A percentile compares a stretch with the other conserved stretches of the same genome.
phyloP scores from a whole-genome alignment of 2,888 invertebrate species.

The Drosophila monieri region DNA sequence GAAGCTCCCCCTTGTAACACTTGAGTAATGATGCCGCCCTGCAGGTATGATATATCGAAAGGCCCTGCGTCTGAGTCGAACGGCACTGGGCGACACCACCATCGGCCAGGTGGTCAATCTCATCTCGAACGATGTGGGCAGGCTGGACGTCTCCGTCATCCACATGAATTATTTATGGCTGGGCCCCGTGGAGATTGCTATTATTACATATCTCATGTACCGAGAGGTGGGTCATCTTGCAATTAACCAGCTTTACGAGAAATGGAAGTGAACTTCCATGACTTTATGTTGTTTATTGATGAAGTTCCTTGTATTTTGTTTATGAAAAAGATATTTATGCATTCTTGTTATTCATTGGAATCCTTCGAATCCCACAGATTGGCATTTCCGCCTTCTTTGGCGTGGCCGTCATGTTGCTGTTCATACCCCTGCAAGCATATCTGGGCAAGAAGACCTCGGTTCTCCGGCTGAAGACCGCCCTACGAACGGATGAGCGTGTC shows the following conservation, averaged over 20 bases:
- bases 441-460: constrained; percentile 91
- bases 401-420: constrained; percentile 86
- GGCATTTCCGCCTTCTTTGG: constrained; percentile 86
- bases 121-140: constrained; percentile 96
- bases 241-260: neutral
- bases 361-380: constrained; percentile 80
- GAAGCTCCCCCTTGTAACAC: constrained; percentile 19
- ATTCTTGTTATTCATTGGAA: no score
- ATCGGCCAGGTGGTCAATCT: constrained; percentile 93
- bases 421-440: constrained; percentile 90
- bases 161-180: constrained; percentile 97
- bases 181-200: constrained; percentile 92
- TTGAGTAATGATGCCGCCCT: constrained; percentile 30
- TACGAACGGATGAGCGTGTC: constrained; percentile 94
- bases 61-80: constrained; percentile 88
- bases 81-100: constrained; percentile 90
- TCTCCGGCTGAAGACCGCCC: constrained; percentile 90
- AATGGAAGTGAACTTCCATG: neutral
- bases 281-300: neutral
- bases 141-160: constrained; percentile 87
- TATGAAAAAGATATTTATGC: no score
- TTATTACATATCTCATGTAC: constrained; percentile 92
- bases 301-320: neutral
- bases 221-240: constrained; percentile 84
- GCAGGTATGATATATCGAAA: constrained; percentile 87